A percentile compares a stretch with the other conserved stretches of the same genome.
Conservation (phyloP, 2,113 vertebrate species). For the Glaucomys volans region DNA sequence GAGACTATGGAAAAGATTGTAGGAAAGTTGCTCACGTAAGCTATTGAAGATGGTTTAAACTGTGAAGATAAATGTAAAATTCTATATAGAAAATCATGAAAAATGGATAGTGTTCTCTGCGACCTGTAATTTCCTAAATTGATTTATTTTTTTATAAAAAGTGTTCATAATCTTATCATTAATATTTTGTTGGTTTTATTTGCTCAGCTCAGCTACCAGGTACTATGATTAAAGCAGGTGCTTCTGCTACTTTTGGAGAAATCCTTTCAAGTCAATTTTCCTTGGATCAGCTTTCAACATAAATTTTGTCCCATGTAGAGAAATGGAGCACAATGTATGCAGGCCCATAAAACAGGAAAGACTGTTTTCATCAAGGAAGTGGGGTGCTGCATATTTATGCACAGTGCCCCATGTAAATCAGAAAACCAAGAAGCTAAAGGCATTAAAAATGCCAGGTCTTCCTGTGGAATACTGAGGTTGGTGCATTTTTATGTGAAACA, state of each 20-base stretch:
- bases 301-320: constrained; percentile 58
- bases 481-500: constrained; percentile 48
- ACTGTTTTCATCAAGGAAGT: background rate
- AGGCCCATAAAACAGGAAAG: constrained; percentile 51
- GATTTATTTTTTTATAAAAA: constrained; percentile 19
- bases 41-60: background rate
- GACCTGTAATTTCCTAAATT: constrained; percentile 29
- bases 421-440: constrained; percentile 59
- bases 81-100: constrained; percentile 21
- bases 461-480: constrained; percentile 31
- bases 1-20: background rate
- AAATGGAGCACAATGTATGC: constrained; percentile 14
- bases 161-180: background rate
- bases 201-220: background rate
- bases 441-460: constrained; percentile 40
- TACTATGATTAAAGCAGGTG: background rate
- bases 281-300: constrained; percentile 70
- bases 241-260: constrained; percentile 44
- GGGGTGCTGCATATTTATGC: constrained; percentile 63
- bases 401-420: constrained; percentile 58
- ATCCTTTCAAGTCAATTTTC: constrained; percentile 41
- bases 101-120: background rate
- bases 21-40: background rate
- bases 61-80: constrained; percentile 21
- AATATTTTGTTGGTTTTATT: background rate